Evolutionary conservation across 2,888 invertebrate genomes (phyloP), one percentile per base, ranked within the genome.

Genomic region (Drosophila anomelani): DNA sequence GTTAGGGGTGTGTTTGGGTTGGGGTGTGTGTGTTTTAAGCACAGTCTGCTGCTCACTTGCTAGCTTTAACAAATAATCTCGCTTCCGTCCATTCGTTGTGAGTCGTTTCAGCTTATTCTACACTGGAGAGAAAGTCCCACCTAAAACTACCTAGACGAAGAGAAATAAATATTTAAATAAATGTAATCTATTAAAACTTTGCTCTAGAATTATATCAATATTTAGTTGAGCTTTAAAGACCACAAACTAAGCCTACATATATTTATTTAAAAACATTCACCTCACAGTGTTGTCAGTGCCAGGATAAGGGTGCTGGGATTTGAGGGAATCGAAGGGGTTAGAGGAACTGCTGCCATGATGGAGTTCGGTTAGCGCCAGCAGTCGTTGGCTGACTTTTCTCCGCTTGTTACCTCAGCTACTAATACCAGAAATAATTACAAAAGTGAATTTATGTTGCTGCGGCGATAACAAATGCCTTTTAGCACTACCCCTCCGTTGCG

Each of bases 351-450:
- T 66, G 67, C 67, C 64, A 71, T 78, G 81, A 80, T 78, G 79
- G 58, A 78, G 78, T 60, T 57, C 47, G 75, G 80, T 79, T 75
- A 61, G 74, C 29, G 60, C 53, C 47, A 66, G 58, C 78, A 59
- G 63, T 72, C 73, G 66, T 68, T 78, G 79, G 79, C 83, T 89
- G 89, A 87, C 85, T 87, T 85, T 74, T 67, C 76, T 70, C 72
- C 61, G 58, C 74, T 61, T 73, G 79, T 77, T 82, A 89, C 87
- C 87, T 84, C 87, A 89, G 77, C 88, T 83, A 80, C 91, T 90
- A 90, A 90, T 91, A 89, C 87, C 85, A 87, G 87, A 90, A 91
- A 90, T 90, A 91, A 90, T 90, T 90, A 89, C 90, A 82, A 78
- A 85, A 90, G 87, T 85, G 84, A 90, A 90, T 90, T 91, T 89